These are phyloP conservation scores for Hippasteria phrygiana DNA, from an alignment of 53 echinoderm and acorn worm genomes.

Conservation along the genomic window DNA sequence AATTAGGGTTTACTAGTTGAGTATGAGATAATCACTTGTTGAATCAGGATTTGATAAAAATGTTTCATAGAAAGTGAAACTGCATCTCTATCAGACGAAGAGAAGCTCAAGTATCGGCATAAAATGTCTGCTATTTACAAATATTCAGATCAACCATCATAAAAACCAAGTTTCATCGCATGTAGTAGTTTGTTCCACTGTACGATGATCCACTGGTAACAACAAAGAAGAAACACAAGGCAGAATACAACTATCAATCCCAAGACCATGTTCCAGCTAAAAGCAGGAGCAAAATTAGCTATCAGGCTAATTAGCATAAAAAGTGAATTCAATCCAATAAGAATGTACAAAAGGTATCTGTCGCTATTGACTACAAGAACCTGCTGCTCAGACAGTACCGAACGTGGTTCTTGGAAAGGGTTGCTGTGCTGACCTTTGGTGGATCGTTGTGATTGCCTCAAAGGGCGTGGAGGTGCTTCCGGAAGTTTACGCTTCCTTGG, in stretches of 20 bases:
- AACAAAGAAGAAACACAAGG: not conserved
- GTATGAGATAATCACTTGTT: not conserved
- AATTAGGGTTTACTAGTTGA: not conserved
- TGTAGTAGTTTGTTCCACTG: constrained; percentile 2
- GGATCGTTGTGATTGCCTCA: too few species aligned
- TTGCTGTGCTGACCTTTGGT: too few species aligned
- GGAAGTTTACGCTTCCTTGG: too few species aligned
- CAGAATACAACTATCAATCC: not conserved
- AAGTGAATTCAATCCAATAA: not conserved
- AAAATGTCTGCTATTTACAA: not conserved
- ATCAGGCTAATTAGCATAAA: not conserved
- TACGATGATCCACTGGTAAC: not conserved
- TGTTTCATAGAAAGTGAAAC: not conserved
- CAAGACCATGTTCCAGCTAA: not conserved
- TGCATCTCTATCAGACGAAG: not conserved
- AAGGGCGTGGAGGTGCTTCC: too few species aligned
- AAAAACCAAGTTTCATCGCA: not conserved
- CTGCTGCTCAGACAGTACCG: not conserved
- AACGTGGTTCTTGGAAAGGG: not conserved
- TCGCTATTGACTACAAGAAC: too few species aligned
- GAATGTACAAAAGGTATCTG: not conserved
- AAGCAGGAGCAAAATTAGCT: not conserved
- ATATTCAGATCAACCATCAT: not conserved
- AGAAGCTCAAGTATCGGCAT: not conserved
- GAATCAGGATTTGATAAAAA: not conserved